These are phyloP conservation scores for Epinotia demarniana DNA, from an alignment of 2,888 invertebrate genomes.

Conservation along the genomic window DNA sequence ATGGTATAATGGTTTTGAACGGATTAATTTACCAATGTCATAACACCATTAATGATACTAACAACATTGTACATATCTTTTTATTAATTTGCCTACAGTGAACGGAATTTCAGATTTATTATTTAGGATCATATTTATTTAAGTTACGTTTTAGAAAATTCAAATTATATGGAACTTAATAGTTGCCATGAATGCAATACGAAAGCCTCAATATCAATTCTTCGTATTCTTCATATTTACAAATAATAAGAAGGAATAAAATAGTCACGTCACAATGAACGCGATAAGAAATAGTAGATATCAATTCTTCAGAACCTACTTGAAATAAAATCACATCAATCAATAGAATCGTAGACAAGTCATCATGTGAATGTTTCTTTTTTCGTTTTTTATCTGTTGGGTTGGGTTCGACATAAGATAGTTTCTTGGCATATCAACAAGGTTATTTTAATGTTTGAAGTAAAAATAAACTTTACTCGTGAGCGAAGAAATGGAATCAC, in stretches of 20 bases:
- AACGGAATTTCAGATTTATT: too few species aligned
- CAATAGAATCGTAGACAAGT: background rate
- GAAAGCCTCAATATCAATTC: background rate
- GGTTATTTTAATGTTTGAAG: background rate
- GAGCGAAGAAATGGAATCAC: too few species aligned
- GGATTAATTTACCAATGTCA: background rate
- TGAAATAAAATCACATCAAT: background rate
- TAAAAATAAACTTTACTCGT: background rate
- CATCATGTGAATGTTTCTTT: background rate
- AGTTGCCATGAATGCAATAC: background rate
- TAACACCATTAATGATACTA: background rate
- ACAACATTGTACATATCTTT: background rate
- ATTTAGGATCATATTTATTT: too few species aligned
- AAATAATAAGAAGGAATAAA: background rate
- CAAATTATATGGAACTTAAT: too few species aligned
- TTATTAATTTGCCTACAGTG: background rate
- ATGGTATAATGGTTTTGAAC: background rate
- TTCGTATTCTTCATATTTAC: background rate
- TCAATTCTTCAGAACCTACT: background rate
- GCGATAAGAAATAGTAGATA: background rate
- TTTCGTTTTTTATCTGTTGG: background rate
- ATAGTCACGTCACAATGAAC: too few species aligned
- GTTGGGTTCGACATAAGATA: background rate
- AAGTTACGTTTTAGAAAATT: too few species aligned
- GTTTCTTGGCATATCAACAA: background rate